phyloP scores from a whole-genome alignment of 23 tunicate genomes.

The Diplosoma virens region DNA sequence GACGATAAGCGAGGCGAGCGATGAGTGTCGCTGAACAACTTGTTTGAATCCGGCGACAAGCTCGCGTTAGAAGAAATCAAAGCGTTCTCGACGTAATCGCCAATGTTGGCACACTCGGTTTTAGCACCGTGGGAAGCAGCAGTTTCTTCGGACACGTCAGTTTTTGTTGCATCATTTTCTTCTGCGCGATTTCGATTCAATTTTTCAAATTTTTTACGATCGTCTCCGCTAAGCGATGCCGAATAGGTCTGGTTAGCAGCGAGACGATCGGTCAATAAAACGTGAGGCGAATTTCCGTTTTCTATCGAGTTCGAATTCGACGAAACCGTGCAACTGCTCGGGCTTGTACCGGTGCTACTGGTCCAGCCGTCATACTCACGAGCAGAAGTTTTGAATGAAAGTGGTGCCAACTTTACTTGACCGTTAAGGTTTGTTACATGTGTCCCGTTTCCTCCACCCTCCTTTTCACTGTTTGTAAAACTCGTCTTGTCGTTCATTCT shows the following conservation, averaged over 20 bases:
- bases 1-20: constrained; percentile 28
- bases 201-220: too few species aligned
- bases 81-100: constrained; percentile 65
- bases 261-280: not conserved
- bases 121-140: not conserved
- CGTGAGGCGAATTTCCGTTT: not conserved
- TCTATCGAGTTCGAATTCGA: not conserved
- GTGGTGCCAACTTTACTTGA: too few species aligned
- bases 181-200: too few species aligned
- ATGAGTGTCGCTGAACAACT: not conserved
- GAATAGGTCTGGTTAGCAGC: too few species aligned
- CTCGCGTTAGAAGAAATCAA: not conserved
- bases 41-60: not conserved
- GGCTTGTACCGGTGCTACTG: constrained; percentile 7
- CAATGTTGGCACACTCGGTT: constrained; percentile 30
- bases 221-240: too few species aligned
- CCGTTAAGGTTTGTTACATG: too few species aligned
- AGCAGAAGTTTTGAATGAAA: too few species aligned
- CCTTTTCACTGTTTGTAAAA: too few species aligned
- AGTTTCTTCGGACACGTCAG: too few species aligned
- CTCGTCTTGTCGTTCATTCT: too few species aligned
- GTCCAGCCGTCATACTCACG: constrained; percentile 19
- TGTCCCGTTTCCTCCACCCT: too few species aligned
- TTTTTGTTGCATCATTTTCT: too few species aligned
- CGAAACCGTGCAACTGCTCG: not conserved